Base-by-base conservation (phyloP, 2,888 invertebrate species). In the Schrankia costaestrigalis region DNA sequence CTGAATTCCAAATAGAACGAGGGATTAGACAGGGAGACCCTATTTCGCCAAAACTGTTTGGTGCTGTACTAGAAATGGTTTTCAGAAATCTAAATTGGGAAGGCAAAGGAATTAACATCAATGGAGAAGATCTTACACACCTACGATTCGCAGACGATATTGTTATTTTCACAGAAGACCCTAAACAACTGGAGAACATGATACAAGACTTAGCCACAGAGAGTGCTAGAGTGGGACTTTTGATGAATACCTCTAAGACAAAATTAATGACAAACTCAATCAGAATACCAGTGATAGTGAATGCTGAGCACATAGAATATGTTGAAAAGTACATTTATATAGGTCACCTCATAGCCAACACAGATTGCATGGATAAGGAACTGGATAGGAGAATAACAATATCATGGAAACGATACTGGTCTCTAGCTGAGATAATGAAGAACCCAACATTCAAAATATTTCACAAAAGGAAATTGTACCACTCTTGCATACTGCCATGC, bases 71-170 rank as follows among this genome's bases (percentile, higher is more conserved):
- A 11, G 23, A 23, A n/a, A 11, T 11, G 5, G 11, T 23, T 11
- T 36, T 46, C 12, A 46, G 12, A 10, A 47, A 29, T 8, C 11
- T 49, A 1, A 10, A 41, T 13, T 49, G 40, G 45, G 13, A 34
- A 18, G 21, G 24, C 3, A 3, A 5, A 12, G 39, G 44, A 8
- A 5, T 41, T 11, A 24, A 41, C 8, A 31, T 48, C 12, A 21
- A 42, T 8, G 30, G 21, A 3, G 35, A 40, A n/a, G 32, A 42
- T 26, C 19, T 41, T 18, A 26, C 23, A 8, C 41, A 46, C 21
- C 26, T 46, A 5, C 35, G 41, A 2, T 40, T 40, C 13, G 38
- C 35, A n/a, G 39, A 46, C 14, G 46, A 46, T 17, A 9, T 46
- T 10, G 27, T 49, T 22, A 35, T 45, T 0, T 14, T 49, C 3